Evolutionary conservation across 2,888 invertebrate genomes (phyloP).

Genomic region (Pristionchus arcanus): DNA sequence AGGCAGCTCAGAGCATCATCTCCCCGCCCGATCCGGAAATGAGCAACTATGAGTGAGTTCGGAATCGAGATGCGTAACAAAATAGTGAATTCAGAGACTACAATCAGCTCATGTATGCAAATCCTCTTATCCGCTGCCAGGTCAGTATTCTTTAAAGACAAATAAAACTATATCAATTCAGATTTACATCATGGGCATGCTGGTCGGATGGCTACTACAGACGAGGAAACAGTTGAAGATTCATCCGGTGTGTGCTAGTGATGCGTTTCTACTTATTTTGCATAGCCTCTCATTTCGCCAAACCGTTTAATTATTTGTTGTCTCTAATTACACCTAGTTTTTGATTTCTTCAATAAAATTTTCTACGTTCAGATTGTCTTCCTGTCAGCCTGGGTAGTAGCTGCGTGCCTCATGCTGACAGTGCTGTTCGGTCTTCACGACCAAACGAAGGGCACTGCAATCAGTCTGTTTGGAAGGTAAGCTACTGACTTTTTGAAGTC

Average conservation of each 20-base stretch:
- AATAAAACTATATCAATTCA: neutral
- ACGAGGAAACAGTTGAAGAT: slow-evolving; percentile 43
- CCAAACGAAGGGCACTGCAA: slow-evolving; percentile 8
- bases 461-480: slow-evolving; percentile 33
- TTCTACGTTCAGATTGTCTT: slow-evolving; percentile 49
- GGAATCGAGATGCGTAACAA: no score
- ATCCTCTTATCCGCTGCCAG: slow-evolving; percentile 57
- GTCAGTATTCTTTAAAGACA: neutral
- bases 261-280: no score
- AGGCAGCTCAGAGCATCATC: neutral
- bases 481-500: no score
- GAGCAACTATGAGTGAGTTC: neutral
- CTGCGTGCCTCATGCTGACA: slow-evolving; percentile 44
- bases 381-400: slow-evolving; percentile 46
- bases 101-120: slow-evolving; percentile 55
- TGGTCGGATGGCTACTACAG: slow-evolving; percentile 56
- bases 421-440: slow-evolving; percentile 51
- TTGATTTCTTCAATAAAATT: neutral
- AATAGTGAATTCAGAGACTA: slow-evolving; percentile 33
- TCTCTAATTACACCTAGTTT: no score
- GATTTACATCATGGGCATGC: slow-evolving; percentile 58
- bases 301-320: no score
- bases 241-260: neutral
- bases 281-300: no score
- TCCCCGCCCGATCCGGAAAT: neutral